Conservation (phyloP, 2,113 vertebrate genomes). For the Zapornia atra region DNA sequence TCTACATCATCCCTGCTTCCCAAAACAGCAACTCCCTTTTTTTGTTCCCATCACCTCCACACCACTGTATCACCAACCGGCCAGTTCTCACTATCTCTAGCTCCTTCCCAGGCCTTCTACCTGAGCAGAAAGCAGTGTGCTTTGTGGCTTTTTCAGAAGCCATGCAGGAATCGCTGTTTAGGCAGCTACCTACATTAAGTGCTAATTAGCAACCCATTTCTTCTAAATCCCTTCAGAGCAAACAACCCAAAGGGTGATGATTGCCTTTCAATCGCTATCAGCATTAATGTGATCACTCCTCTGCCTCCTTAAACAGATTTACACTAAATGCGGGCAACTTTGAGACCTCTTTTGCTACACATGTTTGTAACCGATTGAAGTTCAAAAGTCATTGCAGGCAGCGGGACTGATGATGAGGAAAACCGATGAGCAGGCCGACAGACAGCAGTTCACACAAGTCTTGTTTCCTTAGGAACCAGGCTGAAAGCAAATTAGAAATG, state of each 20-base stretch:
- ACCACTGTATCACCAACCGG: background rate
- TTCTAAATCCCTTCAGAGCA: background rate
- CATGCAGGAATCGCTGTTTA: background rate
- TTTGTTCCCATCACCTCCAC: background rate
- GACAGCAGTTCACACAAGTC: background rate
- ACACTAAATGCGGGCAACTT: background rate
- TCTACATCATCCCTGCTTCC: background rate
- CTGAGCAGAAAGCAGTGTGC: background rate
- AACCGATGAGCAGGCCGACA: background rate
- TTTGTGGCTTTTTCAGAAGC: background rate
- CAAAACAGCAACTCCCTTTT: background rate
- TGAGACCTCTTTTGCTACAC: background rate
- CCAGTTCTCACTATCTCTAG: background rate
- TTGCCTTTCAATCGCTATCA: background rate
- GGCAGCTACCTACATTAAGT: background rate
- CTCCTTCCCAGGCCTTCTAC: background rate
- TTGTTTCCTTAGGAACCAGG: slow-evolving; percentile 16
- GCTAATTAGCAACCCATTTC: background rate
- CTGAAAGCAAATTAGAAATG: background rate
- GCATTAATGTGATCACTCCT: background rate
- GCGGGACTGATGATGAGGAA: background rate
- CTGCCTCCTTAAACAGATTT: background rate
- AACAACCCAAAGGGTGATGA: background rate
- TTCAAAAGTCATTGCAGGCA: background rate
- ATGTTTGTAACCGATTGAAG: background rate